Evolutionary conservation across 2,113 vertebrate species (phyloP).

Genomic region (Mobula hypostoma): DNA sequence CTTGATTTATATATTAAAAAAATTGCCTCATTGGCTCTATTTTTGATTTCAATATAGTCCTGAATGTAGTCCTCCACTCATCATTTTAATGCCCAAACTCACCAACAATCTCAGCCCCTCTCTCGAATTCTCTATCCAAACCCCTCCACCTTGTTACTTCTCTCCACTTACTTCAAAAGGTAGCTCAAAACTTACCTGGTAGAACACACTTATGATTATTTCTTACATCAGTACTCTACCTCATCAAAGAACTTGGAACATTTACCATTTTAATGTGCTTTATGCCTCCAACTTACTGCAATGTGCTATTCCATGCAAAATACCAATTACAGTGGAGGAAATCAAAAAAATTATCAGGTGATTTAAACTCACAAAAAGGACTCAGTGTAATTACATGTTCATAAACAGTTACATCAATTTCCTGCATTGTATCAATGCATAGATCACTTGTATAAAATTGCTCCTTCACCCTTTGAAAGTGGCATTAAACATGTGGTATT

Average conservation of each 20-base stretch:
- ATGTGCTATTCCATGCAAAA: background rate
- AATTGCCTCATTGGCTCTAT: too few relatives aligned
- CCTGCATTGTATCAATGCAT: background rate
- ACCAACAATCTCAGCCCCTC: background rate
- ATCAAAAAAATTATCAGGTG: background rate
- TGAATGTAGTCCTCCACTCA: background rate
- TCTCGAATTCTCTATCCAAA: background rate
- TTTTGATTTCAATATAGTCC: background rate
- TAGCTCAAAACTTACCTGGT: background rate
- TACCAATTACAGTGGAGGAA: background rate
- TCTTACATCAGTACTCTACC: background rate
- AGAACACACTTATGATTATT: background rate
- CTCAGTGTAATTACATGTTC: background rate
- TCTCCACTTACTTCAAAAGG: background rate
- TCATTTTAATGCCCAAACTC: background rate
- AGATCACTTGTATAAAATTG: background rate
- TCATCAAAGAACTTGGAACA: background rate
- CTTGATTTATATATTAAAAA: too few relatives aligned
- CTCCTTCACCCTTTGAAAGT: background rate
- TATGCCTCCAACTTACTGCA: background rate
- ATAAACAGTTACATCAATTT: background rate
- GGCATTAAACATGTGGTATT: background rate
- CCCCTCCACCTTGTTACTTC: background rate
- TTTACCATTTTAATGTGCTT: background rate
- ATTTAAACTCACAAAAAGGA: background rate